These are phyloP conservation scores for Drosophila insularis DNA, from an alignment of 1,140 invertebrate genomes.

Conservation along the genomic window DNA sequence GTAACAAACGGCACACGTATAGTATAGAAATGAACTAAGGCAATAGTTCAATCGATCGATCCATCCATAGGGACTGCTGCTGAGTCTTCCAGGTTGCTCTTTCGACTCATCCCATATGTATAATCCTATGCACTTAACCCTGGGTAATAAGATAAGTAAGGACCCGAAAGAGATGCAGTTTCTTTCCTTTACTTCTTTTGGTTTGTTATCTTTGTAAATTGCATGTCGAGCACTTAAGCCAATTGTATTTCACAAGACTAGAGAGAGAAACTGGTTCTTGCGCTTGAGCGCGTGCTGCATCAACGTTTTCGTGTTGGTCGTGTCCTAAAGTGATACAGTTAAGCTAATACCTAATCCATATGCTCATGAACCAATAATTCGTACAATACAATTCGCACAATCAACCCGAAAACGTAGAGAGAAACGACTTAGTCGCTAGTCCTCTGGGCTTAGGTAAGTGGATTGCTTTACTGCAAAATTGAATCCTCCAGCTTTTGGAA, in stretches of 20 bases:
- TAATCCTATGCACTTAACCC: conserved; percentile 77
- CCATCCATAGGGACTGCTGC: conserved; percentile 18
- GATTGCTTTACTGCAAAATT: conserved; percentile 63
- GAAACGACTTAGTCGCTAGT: conserved; percentile 64
- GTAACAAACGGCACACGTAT: conserved; percentile 74
- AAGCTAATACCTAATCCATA: conserved; percentile 38
- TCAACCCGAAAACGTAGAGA: conserved; percentile 18
- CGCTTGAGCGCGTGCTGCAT: conserved; percentile 59
- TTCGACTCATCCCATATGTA: conserved; percentile 53
- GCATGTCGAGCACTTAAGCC: conserved; percentile 78
- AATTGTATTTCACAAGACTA: conserved; percentile 37
- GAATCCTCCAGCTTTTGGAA: conserved; percentile 46
- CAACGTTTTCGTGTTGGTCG: not conserved
- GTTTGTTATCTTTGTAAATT: conserved; percentile 80
- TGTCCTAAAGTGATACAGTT: conserved; percentile 68
- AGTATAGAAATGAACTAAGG: conserved; percentile 36
- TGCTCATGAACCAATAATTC: conserved; percentile 45
- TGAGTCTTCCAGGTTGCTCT: conserved; percentile 69
- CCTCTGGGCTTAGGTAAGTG: conserved; percentile 72
- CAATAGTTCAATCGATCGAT: conserved; percentile 5
- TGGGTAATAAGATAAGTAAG: conserved; percentile 79
- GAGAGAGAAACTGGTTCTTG: conserved; percentile 49
- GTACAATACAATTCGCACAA: conserved; percentile 18
- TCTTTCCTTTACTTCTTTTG: conserved; percentile 26
- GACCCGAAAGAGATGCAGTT: conserved; percentile 31